Conservation (phyloP, 2,797 vertebrate genomes). For the Gallinago stenura region DNA sequence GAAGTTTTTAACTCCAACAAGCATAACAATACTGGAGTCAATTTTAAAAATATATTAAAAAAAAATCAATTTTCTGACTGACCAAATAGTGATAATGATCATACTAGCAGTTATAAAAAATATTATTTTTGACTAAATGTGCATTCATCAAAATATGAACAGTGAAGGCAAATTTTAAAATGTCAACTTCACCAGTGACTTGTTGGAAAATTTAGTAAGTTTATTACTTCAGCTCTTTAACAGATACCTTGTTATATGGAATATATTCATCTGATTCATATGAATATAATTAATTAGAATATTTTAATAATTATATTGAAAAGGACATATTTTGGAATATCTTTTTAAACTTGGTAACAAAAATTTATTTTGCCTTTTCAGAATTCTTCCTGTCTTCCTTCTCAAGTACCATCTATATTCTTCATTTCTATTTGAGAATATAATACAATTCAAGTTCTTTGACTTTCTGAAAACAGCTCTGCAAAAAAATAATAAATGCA, state of each 20-base stretch:
- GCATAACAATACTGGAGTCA: background rate
- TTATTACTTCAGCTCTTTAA: background rate
- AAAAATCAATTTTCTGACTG: background rate
- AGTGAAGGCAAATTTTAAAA: background rate
- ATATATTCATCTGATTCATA: background rate
- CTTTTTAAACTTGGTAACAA: background rate
- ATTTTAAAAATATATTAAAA: background rate
- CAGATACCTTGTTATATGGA: background rate
- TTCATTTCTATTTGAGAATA: conserved; percentile 1
- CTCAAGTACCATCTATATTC: background rate
- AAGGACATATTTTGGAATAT: background rate
- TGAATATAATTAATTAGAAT: background rate
- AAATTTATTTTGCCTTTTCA: background rate
- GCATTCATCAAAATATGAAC: background rate
- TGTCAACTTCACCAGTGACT: background rate
- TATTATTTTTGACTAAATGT: background rate
- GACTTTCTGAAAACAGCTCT: background rate
- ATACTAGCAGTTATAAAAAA: background rate
- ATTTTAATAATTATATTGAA: background rate
- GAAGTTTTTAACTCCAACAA: background rate
- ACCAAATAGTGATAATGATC: background rate
- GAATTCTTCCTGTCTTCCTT: background rate
- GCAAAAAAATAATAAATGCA: background rate
- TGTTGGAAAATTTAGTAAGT: background rate
- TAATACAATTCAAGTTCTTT: background rate